A percentile compares a stretch with the other conserved stretches of the same genome.
phyloP scores from a whole-genome alignment of 1,140 invertebrate genomes.

The Brachionus rubens region DNA sequence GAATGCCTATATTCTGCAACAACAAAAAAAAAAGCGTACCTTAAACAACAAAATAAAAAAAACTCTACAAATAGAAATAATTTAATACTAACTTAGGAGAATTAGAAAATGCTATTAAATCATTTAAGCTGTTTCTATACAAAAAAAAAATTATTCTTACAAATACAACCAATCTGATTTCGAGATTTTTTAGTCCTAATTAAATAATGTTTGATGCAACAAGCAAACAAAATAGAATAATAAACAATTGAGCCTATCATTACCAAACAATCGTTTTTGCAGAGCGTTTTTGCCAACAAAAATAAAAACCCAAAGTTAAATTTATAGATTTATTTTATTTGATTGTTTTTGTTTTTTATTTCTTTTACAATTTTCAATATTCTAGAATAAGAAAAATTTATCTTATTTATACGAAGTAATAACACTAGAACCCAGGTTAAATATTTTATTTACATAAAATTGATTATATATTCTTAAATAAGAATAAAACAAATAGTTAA shows the following conservation, averaged over 20 bases:
- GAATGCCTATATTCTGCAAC: neutral
- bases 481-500: constrained; percentile 35
- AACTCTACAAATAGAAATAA: too few relatives aligned
- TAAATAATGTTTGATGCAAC: constrained; percentile 6
- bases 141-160: too few relatives aligned
- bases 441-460: neutral
- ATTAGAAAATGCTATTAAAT: neutral
- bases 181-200: constrained; percentile 5
- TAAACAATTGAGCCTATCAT: constrained; percentile 1
- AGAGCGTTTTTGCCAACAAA: too few relatives aligned
- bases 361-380: neutral
- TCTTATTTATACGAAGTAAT: constrained; percentile 6
- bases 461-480: constrained; percentile 27
- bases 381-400: neutral
- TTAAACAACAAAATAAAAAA: neutral
- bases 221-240: neutral
- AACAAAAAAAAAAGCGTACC: constrained; percentile 27
- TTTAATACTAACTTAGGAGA: neutral
- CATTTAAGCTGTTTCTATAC: too few relatives aligned
- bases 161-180: constrained; percentile 1
- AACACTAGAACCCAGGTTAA: neutral
- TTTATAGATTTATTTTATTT: neutral
- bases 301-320: too few relatives aligned
- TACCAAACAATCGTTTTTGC: too few relatives aligned
- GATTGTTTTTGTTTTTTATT: neutral